A percentile compares a stretch with the other conserved stretches of the same genome.
These are phyloP conservation scores for Epiblema foenella DNA, from an alignment of 2,888 invertebrate species.

Conservation along the genomic window DNA sequence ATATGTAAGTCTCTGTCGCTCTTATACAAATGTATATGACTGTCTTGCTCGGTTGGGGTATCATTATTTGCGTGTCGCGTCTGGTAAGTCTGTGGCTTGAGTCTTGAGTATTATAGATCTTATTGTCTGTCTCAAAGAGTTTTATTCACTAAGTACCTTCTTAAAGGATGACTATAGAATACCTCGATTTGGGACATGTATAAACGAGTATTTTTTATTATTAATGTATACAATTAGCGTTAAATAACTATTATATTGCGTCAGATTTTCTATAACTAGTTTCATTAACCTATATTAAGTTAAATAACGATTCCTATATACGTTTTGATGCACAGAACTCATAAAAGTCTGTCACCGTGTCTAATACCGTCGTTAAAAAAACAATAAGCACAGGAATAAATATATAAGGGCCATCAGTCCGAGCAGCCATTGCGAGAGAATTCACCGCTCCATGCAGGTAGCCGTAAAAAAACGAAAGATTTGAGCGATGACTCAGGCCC, in stretches of 20 bases:
- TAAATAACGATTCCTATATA: not conserved
- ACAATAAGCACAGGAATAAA: conserved; percentile 33
- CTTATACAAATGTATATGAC: too few relatives aligned
- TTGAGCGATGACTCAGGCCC: conserved; percentile 36
- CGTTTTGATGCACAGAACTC: conserved; percentile 9
- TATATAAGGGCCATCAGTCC: conserved; percentile 40
- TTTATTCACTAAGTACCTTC: too few relatives aligned
- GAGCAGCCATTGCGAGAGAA: conserved; percentile 10
- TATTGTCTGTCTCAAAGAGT: too few relatives aligned
- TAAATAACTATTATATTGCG: not conserved
- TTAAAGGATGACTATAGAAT: too few relatives aligned
- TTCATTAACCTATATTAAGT: not conserved
- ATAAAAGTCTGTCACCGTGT: conserved; percentile 12
- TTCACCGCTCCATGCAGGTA: conserved; percentile 39
- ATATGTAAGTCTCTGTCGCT: too few relatives aligned
- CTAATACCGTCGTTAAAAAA: conserved; percentile 27
- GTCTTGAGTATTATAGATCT: too few relatives aligned
- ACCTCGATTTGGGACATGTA: too few relatives aligned
- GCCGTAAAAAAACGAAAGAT: conserved; percentile 43
- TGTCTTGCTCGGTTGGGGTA: too few relatives aligned
- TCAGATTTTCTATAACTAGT: not conserved
- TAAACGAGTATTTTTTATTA: too few relatives aligned
- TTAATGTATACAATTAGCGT: too few relatives aligned
- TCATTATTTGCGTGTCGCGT: too few relatives aligned
- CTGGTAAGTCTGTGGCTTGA: too few relatives aligned